Percentiles rank a stretch among this genome's conserved stretches.
phyloP scores from a whole-genome alignment of 2,797 vertebrate species.

The Salmo trutta region DNA sequence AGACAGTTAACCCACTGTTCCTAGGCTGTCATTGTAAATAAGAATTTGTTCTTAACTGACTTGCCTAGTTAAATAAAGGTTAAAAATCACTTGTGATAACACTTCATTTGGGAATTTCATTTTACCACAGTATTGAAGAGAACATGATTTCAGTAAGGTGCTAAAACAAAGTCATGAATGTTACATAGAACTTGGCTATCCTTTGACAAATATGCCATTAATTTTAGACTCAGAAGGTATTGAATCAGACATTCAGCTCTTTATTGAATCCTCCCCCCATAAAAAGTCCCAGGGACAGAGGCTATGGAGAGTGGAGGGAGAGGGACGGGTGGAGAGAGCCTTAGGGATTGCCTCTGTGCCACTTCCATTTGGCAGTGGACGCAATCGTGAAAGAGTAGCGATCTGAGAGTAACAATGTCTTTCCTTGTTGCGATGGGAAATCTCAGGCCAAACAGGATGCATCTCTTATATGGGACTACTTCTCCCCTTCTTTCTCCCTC shows the following conservation, averaged over 20 bases:
- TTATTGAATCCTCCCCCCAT: neutral
- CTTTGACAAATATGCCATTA: neutral
- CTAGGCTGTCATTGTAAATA: too few relatives aligned
- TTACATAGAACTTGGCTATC: neutral
- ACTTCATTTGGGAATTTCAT: neutral
- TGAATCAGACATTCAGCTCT: neutral
- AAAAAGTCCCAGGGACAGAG: neutral
- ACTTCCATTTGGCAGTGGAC: constrained; percentile 46
- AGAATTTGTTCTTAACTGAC: too few relatives aligned
- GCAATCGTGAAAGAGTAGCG: constrained; percentile 41
- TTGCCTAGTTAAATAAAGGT: too few relatives aligned
- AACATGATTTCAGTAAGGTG: neutral
- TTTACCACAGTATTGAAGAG: neutral
- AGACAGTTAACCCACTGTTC: too few relatives aligned
- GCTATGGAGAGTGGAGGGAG: neutral
- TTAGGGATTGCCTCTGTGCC: constrained; percentile 18
- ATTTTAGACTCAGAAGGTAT: neutral
- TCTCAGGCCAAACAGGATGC: constrained; percentile 61
- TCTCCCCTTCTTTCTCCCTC: constrained; percentile 23
- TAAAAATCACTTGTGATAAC: neutral
- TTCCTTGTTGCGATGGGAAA: constrained; percentile 49
- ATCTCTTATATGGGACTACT: constrained; percentile 32
- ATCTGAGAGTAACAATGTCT: constrained; percentile 57
- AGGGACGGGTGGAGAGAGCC: neutral
- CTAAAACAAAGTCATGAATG: neutral